phyloP scores from a whole-genome alignment of 1,140 invertebrate species.

The Diorhabda carinulata region DNA sequence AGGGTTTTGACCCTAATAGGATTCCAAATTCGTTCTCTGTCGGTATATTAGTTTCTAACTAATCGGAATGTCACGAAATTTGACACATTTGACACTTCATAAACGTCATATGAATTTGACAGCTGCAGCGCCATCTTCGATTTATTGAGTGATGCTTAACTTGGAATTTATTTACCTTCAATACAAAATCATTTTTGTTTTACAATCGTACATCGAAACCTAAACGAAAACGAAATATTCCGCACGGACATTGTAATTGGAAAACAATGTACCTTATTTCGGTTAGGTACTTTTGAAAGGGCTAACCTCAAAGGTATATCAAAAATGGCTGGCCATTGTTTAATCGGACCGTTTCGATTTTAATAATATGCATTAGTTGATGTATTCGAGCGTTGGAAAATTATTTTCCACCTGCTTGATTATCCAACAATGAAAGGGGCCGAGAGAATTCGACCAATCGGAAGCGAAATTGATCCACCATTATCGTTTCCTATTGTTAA shows the following conservation, averaged over 20 bases:
- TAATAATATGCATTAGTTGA: background rate
- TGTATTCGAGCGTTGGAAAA: background rate
- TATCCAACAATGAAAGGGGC: background rate
- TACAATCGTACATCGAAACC: too few species aligned
- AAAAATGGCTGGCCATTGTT: background rate
- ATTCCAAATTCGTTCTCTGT: too few species aligned
- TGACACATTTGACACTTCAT: too few species aligned
- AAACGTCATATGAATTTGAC: too few species aligned
- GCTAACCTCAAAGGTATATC: background rate
- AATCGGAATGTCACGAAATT: too few species aligned
- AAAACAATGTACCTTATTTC: slow-evolving; percentile 1
- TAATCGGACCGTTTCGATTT: background rate
- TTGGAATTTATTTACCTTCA: too few species aligned
- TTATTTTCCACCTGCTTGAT: background rate
- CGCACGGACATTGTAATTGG: background rate
- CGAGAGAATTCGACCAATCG: background rate
- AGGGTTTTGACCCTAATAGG: too few species aligned
- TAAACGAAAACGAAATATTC: too few species aligned
- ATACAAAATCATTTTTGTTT: too few species aligned
- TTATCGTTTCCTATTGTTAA: background rate
- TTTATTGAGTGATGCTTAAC: too few species aligned
- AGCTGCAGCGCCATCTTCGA: too few species aligned
- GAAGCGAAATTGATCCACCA: background rate
- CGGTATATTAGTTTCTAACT: too few species aligned
- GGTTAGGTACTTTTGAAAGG: background rate